Evolutionary conservation across 1,140 invertebrate genomes (phyloP), one percentile per base, ranked within the genome.

Genomic region (Bombus huntii): DNA sequence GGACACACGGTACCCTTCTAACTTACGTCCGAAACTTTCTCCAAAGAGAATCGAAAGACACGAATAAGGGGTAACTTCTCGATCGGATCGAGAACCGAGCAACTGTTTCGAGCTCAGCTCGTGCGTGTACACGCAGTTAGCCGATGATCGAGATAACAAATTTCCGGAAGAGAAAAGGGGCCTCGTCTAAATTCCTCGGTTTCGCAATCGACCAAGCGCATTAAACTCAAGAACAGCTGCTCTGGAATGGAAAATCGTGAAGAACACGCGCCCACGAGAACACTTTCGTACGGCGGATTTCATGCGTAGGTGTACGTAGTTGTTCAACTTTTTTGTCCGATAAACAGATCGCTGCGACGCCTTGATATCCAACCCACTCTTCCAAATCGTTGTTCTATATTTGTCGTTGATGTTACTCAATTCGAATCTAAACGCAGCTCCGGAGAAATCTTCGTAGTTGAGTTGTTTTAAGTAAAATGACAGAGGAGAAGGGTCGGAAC

Each of bases 81-180:
- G 34, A 81, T 84, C 44, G 62, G 39, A 81, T 79, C 80, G 59
- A 66, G 28, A 13, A 28, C 13, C 62, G 22, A 18, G 2, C 3
- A 0, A 8, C 15, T 18, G 4, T 8, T 25, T 6, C 73, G 68
- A 66, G 77, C 57, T 57, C 28, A 9, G 37, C 53, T 13, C 6
- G 53, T 86, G 73, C 42, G 42, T 47, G 39, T 72, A 57, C 25
- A 34, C 39, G 25, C 59, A 18, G 53, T 34, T 31, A 13, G 1
- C 57, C n/a, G 47, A 59, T 25, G 53, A 44, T 65, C 71, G 65
- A 65, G 37, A 70, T 81, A 75, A 57, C 44, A 1, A 34, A 34
- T 34, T 31, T 65, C 75, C 88, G 88, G 87, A 88, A 89, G 87
- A 79, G 83, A 83, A 89, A 86, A 81, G 47, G 18, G 66, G 74